These are phyloP conservation scores for Pseudopleuronectes americanus DNA, from an alignment of 2,797 vertebrate genomes.

Conservation along the genomic window DNA sequence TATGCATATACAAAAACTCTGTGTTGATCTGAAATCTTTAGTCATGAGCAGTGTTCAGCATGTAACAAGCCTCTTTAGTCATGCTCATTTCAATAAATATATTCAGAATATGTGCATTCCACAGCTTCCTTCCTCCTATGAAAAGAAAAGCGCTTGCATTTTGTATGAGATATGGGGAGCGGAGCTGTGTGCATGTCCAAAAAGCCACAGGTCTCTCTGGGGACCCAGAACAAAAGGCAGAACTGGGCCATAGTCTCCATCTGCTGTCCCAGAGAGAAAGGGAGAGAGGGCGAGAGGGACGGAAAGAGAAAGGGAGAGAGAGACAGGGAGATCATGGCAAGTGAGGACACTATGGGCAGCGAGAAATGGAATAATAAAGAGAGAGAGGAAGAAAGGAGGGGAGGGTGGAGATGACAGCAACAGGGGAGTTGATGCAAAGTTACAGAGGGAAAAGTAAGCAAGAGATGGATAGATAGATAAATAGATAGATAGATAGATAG, in stretches of 20 bases:
- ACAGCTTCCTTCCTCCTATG: conserved; percentile 69
- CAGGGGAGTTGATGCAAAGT: conserved; percentile 23
- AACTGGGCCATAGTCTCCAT: conserved; percentile 99
- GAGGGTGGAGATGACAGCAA: conserved; percentile 28
- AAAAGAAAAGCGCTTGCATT: conserved; percentile 94
- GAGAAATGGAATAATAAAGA: conserved; percentile 61
- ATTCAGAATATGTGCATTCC: conserved; percentile 76
- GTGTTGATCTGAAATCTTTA: neutral
- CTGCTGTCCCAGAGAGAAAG: conserved; percentile 89
- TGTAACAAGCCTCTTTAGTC: conserved; percentile 27
- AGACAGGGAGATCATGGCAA: conserved; percentile 45
- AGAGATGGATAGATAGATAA: conserved; percentile 1
- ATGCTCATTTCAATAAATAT: conserved; percentile 54
- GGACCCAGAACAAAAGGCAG: conserved; percentile 96
- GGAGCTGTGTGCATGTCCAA: conserved; percentile 78
- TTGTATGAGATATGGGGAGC: conserved; percentile 93
- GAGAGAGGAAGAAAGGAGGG: conserved; percentile 18
- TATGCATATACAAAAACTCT: too few relatives aligned
- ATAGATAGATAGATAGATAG: conserved; percentile 26
- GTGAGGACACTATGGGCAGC: conserved; percentile 58
- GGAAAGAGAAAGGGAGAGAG: conserved; percentile 2
- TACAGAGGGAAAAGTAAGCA: conserved; percentile 11
- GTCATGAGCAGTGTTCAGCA: conserved; percentile 19
- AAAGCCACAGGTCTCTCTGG: conserved; percentile 88
- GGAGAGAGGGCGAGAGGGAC: conserved; percentile 62